Evolutionary conservation across 2,797 vertebrate species (phyloP).

Genomic region (Lutjanus campechanus): DNA sequence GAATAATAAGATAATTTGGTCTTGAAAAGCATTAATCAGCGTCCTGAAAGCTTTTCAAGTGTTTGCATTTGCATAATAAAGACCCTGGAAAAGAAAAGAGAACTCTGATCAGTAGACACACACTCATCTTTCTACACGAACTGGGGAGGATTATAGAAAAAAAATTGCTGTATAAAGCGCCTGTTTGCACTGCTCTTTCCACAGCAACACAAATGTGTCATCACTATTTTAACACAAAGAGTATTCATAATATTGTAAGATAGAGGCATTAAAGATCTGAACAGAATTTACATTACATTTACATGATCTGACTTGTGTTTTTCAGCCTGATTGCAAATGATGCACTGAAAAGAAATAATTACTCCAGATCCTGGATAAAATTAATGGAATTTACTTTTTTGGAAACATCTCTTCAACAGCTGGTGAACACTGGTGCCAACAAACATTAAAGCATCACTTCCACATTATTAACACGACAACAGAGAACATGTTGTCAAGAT

Average conservation of each 20-base stretch:
- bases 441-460: slow-evolving; percentile 12
- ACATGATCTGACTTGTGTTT: neutral
- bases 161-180: neutral
- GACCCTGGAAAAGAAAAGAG: neutral
- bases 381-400: neutral
- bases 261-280: neutral
- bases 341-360: slow-evolving; percentile 7
- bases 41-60: neutral
- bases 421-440: slow-evolving; percentile 4
- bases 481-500: slow-evolving; percentile 4
- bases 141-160: neutral
- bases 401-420: neutral
- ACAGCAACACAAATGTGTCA: neutral
- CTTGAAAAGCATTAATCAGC: neutral
- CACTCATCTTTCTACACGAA: neutral
- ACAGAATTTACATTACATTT: neutral
- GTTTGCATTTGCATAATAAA: neutral
- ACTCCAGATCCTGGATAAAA: neutral
- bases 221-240: too few species aligned
- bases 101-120: neutral
- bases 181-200: neutral
- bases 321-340: neutral
- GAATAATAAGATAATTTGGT: neutral
- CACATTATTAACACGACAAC: neutral
- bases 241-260: too few species aligned